A percentile compares a stretch with the other conserved stretches of the same genome.
Conservation (phyloP, 2,113 vertebrate genomes). For the Sinocyclocheilus anshuiensis region DNA sequence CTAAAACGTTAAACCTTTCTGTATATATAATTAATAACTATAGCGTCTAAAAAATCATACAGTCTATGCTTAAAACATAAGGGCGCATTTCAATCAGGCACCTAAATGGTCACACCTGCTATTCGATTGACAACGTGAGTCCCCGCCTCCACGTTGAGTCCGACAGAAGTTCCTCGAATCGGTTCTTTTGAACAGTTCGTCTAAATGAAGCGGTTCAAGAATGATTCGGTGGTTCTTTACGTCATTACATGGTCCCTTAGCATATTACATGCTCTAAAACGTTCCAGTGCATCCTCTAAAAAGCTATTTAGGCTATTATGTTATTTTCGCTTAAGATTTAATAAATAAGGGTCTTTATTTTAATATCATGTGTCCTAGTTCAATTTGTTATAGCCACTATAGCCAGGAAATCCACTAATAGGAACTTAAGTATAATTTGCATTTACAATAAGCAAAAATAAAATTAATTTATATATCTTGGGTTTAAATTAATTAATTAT, state of each 20-base stretch:
- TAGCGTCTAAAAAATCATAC: background rate
- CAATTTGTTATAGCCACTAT: background rate
- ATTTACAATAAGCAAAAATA: background rate
- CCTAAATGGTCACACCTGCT: slow-evolving; percentile 5
- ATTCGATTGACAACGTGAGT: slow-evolving; percentile 44
- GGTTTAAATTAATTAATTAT: too few relatives aligned
- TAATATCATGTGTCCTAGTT: background rate
- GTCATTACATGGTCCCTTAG: background rate
- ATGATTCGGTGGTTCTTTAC: background rate
- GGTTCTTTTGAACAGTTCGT: background rate
- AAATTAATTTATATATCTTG: background rate
- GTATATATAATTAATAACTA: background rate
- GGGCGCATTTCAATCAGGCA: slow-evolving; percentile 61
- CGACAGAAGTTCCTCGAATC: background rate
- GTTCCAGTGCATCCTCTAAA: background rate
- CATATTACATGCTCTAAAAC: background rate
- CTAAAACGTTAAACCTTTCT: background rate
- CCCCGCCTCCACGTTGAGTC: slow-evolving; percentile 56
- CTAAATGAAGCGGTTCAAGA: background rate
- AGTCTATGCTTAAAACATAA: too few relatives aligned
- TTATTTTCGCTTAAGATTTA: background rate
- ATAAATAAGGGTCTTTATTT: background rate
- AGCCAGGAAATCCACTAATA: background rate
- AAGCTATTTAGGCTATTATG: background rate
- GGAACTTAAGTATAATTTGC: background rate